Evolutionary conservation across 2,888 invertebrate species (phyloP), one percentile per base, ranked within the genome.

Genomic region (Scaptomyza parva): DNA sequence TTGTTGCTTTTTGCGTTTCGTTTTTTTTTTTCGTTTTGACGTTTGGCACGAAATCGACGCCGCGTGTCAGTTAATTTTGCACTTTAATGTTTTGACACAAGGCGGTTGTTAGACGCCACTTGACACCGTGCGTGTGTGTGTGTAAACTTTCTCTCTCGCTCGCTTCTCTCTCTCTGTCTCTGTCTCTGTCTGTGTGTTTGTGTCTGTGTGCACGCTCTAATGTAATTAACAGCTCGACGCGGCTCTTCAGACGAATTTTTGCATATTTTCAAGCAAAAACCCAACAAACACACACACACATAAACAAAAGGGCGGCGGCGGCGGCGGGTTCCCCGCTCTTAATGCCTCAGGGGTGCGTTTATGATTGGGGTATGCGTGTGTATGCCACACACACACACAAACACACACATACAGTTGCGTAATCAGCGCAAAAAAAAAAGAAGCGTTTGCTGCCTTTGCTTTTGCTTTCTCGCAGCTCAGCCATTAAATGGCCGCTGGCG

Each of bases 1-100:
- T 8, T 1, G 20, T 18, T 37, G 24, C 44, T 39, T 53, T 65
- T 47, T 55, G n/a, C n/a, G n/a, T n/a, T n/a, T n/a, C n/a, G n/a
- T n/a, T n/a, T n/a, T n/a, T n/a, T n/a, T n/a, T n/a, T n/a, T n/a
- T n/a, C n/a, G n/a, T 17, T 52, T 47, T 39, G 51, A 63, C 51
- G 57, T 48, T 37, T 50, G 69, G 57, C 61, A 61, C 48, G 51
- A 71, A 78, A 75, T 78, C 64, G 59, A 65, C 67, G 76, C 79
- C 71, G 79, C 71, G 67, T 75, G 76, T 75, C 79, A 63, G 76
- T 77, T 78, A 71, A 77, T 75, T 78, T 68, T 75, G 75, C 79
- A 71, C 79, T 77, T 77, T 77, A 77, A 77, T 78, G 76, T 68
- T 77, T 67, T 76, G 79, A 76, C 79, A 76, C 79, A 75, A 71